phyloP scores from a whole-genome alignment of 2,797 vertebrate genomes.

The Oreonectes daqikongensis region DNA sequence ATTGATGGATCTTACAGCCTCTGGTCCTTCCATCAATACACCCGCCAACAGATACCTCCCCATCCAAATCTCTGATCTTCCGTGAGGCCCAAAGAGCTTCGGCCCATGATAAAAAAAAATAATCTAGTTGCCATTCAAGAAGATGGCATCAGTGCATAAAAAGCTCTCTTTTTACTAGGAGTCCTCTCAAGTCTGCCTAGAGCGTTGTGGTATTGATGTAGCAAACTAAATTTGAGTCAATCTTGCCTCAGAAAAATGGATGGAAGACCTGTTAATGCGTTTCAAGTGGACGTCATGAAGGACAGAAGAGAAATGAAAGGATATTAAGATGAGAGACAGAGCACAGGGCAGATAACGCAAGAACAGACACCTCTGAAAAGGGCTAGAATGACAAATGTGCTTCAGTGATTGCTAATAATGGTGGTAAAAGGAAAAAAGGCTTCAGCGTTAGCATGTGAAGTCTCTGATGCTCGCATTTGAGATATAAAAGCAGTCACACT shows the following conservation, averaged over 20 bases:
- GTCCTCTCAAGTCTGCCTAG: constrained; percentile 76
- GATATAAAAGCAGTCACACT: constrained; percentile 43
- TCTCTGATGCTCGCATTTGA: constrained; percentile 45
- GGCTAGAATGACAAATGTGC: constrained; percentile 47
- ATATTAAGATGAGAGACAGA: constrained; percentile 55
- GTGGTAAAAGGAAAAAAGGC: constrained; percentile 35
- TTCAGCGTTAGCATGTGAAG: constrained; percentile 27
- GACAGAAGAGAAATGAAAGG: constrained; percentile 76
- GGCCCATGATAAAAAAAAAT: constrained; percentile 64
- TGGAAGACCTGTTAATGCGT: constrained; percentile 82
- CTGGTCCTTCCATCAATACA: constrained; percentile 71
- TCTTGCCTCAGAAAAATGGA: constrained; percentile 81
- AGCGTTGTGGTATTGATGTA: constrained; percentile 78
- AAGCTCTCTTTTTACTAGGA: constrained; percentile 71
- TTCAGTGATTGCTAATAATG: constrained; percentile 49
- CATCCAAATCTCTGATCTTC: constrained; percentile 75
- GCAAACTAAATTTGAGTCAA: constrained; percentile 84
- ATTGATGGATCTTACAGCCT: constrained; percentile 57
- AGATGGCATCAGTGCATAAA: constrained; percentile 82
- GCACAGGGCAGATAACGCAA: constrained; percentile 49
- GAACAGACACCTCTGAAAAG: constrained; percentile 56
- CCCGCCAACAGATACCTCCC: constrained; percentile 64
- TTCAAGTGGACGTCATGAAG: constrained; percentile 80
- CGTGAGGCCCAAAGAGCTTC: constrained; percentile 71
- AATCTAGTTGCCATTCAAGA: constrained; percentile 73